Evolutionary conservation across 2,888 invertebrate genomes (phyloP), one percentile per base, ranked within the genome.

Genomic region (Dryobota labecula): DNA sequence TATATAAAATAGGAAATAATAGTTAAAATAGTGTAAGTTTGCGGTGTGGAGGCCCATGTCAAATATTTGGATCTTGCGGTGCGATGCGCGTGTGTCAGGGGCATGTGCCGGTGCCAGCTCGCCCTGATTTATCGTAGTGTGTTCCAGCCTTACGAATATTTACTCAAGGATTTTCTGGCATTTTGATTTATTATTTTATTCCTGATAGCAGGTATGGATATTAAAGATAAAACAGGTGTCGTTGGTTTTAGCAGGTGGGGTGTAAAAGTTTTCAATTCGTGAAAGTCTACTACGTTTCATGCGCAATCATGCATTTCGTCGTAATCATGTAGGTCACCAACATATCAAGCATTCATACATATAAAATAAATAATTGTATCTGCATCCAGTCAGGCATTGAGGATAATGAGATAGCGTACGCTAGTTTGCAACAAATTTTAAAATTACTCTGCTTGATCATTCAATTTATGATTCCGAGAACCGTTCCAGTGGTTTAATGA

Each of bases 81-180:
- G 84, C 84, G 84, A 88, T 61, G 85, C 64, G 66, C 83, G 78
- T 64, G 66, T 84, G 89, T 87, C 86, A 79, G 53, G 76, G 57
- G 79, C 90, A 90, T 83, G 81, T 86, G 89, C 69, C 85, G 78
- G 57, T 66, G 76, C 68, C 85, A 73, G 60, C 62, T 62, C 64
- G 67, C 54, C 58, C 68, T 86, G 87, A 87, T 89, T 89, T 89
- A 89, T 89, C 79, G 81, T 80, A 69, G 56, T 76, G 60, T 80
- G 76, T 70, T 58, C 62, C 57, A 72, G 74, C 77, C 76, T 73
- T 84, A 73, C 73, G 66, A 78, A 81, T 80, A 69, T 85, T 85
- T 86, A 80, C 81, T 77, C 68, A 86, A 81, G 70, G 80, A 69
- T 81, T 83, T 83, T 76, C 69, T 70, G 54, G 62, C 64, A 38